Evolutionary conservation across 2,888 invertebrate species (phyloP).

Genomic region (Drosophila rellima): DNA sequence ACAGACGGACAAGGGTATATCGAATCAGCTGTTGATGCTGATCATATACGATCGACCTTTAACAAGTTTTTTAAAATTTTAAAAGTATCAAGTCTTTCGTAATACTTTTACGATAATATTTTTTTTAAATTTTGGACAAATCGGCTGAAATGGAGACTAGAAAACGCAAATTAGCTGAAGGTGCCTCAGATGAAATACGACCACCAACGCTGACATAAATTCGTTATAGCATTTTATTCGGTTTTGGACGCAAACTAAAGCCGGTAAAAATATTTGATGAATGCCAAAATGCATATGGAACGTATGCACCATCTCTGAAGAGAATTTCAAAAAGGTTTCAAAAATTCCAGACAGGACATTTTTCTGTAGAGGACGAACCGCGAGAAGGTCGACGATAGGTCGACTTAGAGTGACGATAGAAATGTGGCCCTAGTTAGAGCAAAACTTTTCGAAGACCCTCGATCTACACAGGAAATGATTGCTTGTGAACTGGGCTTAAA

Average conservation of each 20-base stretch:
- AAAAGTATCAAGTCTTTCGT: background rate
- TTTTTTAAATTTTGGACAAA: background rate
- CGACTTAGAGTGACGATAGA: background rate
- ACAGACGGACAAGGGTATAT: too few species aligned
- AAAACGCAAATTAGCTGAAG: too few species aligned
- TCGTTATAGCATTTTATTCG: too few species aligned
- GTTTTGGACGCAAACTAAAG: background rate
- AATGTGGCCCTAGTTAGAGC: background rate
- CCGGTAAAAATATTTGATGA: background rate
- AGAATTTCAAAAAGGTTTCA: background rate
- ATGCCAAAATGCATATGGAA: background rate
- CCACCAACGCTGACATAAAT: background rate
- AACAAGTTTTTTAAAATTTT: background rate
- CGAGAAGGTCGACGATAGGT: background rate
- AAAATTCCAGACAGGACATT: background rate
- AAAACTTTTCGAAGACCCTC: background rate
- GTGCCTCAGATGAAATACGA: background rate
- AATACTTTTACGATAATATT: background rate
- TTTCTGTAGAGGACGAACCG: background rate
- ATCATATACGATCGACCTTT: too few species aligned
- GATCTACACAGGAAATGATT: background rate
- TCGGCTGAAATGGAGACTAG: too few species aligned
- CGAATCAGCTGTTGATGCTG: too few species aligned
- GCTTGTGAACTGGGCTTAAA: too few species aligned
- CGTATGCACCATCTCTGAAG: background rate